These are phyloP conservation scores for Elysia chlorotica DNA, from an alignment of 1,140 invertebrate genomes.

Conservation along the genomic window DNA sequence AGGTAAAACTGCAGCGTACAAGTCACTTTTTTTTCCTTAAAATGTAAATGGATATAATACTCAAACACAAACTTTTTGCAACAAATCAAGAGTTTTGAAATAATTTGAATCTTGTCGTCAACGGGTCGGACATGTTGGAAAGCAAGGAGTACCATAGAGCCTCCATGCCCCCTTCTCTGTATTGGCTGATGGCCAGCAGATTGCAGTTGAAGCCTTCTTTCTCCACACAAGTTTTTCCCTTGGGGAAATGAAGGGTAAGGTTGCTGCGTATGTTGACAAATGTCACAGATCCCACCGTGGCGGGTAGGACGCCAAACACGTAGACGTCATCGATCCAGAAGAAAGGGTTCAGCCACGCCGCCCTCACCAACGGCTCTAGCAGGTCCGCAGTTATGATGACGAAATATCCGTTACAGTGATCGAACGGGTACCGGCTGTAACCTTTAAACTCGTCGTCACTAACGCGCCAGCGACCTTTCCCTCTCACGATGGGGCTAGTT, in stretches of 20 bases:
- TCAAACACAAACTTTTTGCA: no score
- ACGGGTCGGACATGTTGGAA: background rate
- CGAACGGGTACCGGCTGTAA: conserved; percentile 16
- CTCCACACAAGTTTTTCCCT: background rate
- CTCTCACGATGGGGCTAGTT: conserved; percentile 12
- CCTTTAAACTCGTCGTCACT: conserved; percentile 21
- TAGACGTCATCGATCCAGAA: conserved; percentile 61
- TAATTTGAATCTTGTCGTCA: background rate
- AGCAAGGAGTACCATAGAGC: background rate
- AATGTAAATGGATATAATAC: no score
- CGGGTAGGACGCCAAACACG: conserved; percentile 52
- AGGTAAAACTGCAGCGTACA: no score
- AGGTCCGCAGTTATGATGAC: conserved; percentile 56
- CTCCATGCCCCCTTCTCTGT: background rate
- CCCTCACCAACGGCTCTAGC: conserved; percentile 44
- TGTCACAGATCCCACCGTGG: background rate
- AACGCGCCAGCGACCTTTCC: conserved; percentile 13
- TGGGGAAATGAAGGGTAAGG: background rate
- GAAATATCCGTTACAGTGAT: conserved; percentile 58
- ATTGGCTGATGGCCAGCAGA: background rate
- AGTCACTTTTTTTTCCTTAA: background rate
- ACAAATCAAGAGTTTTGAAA: background rate
- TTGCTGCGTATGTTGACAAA: background rate
- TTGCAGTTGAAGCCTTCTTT: background rate
- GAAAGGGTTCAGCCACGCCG: conserved; percentile 36